Evolutionary conservation across 2,113 vertebrate species (phyloP).

Genomic region (Notarius lentiginosus): DNA sequence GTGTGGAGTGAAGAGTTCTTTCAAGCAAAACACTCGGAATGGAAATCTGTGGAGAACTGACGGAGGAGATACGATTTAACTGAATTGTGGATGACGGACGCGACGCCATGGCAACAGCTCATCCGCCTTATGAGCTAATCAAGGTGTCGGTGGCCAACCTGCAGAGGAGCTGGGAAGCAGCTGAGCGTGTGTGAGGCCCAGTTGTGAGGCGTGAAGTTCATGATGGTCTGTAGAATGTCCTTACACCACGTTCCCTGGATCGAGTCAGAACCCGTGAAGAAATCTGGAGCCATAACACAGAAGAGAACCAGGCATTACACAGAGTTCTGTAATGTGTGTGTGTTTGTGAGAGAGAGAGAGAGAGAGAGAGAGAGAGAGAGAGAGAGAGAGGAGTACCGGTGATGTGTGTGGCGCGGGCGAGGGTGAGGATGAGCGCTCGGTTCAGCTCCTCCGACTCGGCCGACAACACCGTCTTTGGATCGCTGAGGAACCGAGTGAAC

Average conservation of each 20-base stretch:
- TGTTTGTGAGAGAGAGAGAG: neutral
- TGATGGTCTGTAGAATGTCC: conserved; percentile 98
- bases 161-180: conserved; percentile 94
- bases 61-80: no score
- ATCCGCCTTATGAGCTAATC: no score
- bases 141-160: conserved; percentile 72
- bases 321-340: neutral
- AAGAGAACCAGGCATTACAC: neutral
- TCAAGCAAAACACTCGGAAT: no score
- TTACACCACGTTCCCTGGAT: conserved; percentile 99
- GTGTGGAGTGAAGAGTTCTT: no score
- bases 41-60: no score
- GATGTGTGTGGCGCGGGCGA: conserved; percentile 94
- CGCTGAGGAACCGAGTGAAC: conserved; percentile 95
- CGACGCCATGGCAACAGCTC: no score
- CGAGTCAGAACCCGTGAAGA: conserved; percentile 97
- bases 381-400: conserved; percentile 76
- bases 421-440: conserved; percentile 91
- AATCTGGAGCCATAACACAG: conserved; percentile 75
- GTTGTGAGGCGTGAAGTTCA: conserved; percentile 97
- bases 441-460: conserved; percentile 97
- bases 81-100: no score
- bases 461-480: conserved; percentile 94
- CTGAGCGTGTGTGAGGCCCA: conserved; percentile 97
- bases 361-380: no score